Conservation (phyloP, 2,113 vertebrate genomes). For the Vombatus ursinus region DNA sequence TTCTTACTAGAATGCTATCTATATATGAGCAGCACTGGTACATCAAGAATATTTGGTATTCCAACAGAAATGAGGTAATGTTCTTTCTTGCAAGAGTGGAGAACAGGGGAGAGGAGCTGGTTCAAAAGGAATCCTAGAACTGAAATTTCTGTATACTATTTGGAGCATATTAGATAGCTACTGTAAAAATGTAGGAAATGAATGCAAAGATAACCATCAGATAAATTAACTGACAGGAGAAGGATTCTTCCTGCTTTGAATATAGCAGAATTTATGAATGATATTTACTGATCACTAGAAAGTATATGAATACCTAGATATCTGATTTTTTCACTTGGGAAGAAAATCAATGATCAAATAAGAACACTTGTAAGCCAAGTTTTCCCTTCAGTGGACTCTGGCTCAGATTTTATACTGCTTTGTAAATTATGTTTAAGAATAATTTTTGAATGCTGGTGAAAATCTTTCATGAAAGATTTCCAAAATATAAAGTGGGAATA, state of each 20-base stretch:
- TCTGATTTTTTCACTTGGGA: slow-evolving; percentile 57
- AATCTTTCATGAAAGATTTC: slow-evolving; percentile 51
- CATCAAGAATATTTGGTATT: slow-evolving; percentile 52
- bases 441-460: slow-evolving; percentile 38
- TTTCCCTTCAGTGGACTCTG: not conserved
- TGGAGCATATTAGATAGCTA: slow-evolving; percentile 53
- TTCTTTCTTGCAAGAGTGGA: not conserved
- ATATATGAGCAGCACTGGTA: not conserved
- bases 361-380: not conserved
- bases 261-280: slow-evolving; percentile 36
- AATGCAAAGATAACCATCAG: slow-evolving; percentile 48
- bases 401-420: not conserved
- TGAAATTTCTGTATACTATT: slow-evolving; percentile 38
- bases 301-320: slow-evolving; percentile 47
- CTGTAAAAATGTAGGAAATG: not conserved
- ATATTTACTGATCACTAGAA: slow-evolving; percentile 52
- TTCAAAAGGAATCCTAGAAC: slow-evolving; percentile 44
- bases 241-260: slow-evolving; percentile 41
- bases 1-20: slow-evolving; percentile 63
- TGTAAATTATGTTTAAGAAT: not conserved
- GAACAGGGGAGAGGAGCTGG: not conserved
- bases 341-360: slow-evolving; percentile 18
- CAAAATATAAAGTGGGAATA: slow-evolving; percentile 44
- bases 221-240: slow-evolving; percentile 55
- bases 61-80: slow-evolving; percentile 29